These are phyloP conservation scores for Digitonthophagus gazella DNA, from an alignment of 2,888 invertebrate species.

Conservation along the genomic window DNA sequence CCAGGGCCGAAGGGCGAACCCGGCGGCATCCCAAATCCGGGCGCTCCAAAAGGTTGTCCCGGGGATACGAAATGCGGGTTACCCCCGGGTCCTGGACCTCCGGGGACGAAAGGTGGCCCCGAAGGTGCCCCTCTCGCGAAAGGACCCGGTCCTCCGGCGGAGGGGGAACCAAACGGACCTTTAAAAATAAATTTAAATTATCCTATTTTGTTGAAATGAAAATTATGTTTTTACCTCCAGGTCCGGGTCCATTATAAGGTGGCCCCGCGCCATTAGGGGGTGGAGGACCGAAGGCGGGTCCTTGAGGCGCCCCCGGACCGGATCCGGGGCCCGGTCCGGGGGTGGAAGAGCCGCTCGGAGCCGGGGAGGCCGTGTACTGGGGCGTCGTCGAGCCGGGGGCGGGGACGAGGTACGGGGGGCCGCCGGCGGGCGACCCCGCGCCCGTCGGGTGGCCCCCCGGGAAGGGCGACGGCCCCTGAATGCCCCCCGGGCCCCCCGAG, in stretches of 20 bases:
- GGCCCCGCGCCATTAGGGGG: conserved; percentile 63
- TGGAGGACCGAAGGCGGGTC: conserved; percentile 56
- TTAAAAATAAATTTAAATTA: no score
- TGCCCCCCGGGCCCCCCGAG: conserved; percentile 59
- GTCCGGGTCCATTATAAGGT: conserved; percentile 69
- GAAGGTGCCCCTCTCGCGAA: conserved; percentile 66
- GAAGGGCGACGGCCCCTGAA: conserved; percentile 58
- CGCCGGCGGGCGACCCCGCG: conserved; percentile 73
- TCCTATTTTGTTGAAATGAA: no score
- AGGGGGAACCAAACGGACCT: conserved; percentile 67
- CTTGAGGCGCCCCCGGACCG: conserved; percentile 56
- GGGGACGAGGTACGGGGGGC: conserved; percentile 48
- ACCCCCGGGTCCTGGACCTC: conserved; percentile 66
- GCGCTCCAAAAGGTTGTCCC: conserved; percentile 61
- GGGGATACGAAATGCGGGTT: conserved; percentile 66
- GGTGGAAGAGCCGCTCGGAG: conserved; percentile 78
- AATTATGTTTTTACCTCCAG: conserved; percentile 40
- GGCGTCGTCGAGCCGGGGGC: conserved; percentile 75
- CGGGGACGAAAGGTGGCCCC: conserved; percentile 67
- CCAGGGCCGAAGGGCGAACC: conserved; percentile 70
- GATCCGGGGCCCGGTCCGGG: conserved; percentile 82
- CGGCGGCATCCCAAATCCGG: conserved; percentile 69
- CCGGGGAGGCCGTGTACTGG: conserved; percentile 84
- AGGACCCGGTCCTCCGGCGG: conserved; percentile 54
- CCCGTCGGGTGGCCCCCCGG: conserved; percentile 67